These are phyloP conservation scores for Pelvicachromis taeniatus DNA, from an alignment of 2,113 vertebrate genomes.

Conservation along the genomic window DNA sequence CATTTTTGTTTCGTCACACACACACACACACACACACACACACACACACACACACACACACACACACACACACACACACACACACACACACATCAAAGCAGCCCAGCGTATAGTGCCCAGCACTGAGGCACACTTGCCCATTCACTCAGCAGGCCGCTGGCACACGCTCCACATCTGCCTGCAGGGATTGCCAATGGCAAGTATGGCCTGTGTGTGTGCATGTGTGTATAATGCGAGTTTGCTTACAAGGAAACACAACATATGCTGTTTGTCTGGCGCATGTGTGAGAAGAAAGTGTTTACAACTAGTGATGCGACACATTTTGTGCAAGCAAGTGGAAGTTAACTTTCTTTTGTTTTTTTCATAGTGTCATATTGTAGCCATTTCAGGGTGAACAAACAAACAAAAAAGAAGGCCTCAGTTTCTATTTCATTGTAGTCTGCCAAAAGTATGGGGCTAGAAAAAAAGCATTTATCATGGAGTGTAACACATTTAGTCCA, in stretches of 20 bases:
- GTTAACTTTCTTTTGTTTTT: background rate
- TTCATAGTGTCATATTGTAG: background rate
- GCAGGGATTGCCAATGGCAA: slow-evolving; percentile 60
- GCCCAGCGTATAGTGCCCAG: slow-evolving; percentile 35
- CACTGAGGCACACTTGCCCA: slow-evolving; percentile 35
- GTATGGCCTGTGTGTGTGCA: slow-evolving; percentile 7
- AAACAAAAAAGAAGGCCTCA: background rate
- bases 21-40: background rate
- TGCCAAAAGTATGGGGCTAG: background rate
- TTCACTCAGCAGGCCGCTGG: slow-evolving; percentile 54
- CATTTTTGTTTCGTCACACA: too few species aligned
- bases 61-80: slow-evolving; percentile 1
- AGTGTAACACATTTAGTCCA: background rate
- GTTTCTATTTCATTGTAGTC: background rate
- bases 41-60: slow-evolving; percentile 3
- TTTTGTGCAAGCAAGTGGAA: background rate
- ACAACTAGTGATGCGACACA: background rate
- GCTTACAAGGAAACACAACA: slow-evolving; percentile 2
- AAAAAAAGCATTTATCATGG: background rate
- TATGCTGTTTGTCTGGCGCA: background rate
- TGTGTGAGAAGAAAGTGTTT: background rate
- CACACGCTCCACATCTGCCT: slow-evolving; percentile 56
- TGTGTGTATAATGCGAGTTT: background rate
- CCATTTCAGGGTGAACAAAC: background rate
- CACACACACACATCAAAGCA: slow-evolving; percentile 58